A percentile compares a stretch with the other conserved stretches of the same genome.
These are phyloP conservation scores for Coryphaenoides rupestris DNA, from an alignment of 2,113 vertebrate genomes.

Conservation along the genomic window DNA sequence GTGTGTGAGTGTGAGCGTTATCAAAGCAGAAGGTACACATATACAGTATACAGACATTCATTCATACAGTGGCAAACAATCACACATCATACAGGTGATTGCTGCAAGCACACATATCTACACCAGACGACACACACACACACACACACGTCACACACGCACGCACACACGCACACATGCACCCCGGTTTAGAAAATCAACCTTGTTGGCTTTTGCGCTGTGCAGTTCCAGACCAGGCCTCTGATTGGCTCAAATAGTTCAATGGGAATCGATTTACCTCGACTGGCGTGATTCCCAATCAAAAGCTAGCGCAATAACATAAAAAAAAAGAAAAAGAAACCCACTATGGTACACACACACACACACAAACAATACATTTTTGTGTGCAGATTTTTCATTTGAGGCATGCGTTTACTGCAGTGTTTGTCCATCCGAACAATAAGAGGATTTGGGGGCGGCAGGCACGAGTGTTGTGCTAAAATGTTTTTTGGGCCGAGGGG, in stretches of 20 bases:
- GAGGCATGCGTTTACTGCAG: conserved; percentile 40
- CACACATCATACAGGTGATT: neutral
- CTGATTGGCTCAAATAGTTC: conserved; percentile 56
- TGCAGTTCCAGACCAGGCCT: conserved; percentile 32
- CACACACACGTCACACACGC: conserved; percentile 36
- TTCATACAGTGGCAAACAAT: conserved; percentile 23
- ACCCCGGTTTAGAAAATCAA: conserved; percentile 51
- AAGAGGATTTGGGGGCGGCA: conserved; percentile 53
- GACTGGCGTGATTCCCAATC: conserved; percentile 42
- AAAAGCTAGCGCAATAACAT: conserved; percentile 34
- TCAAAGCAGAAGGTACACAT: neutral
- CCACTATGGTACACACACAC: conserved; percentile 12
- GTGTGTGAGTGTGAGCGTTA: neutral
- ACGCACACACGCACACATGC: conserved; percentile 40
- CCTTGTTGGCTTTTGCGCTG: conserved; percentile 42
- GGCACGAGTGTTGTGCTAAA: conserved; percentile 45
- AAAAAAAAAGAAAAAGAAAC: conserved; percentile 15
- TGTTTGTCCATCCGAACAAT: conserved; percentile 60
- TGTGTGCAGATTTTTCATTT: conserved; percentile 42
- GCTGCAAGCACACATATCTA: neutral
- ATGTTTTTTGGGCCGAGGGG: neutral
- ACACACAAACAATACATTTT: conserved; percentile 4
- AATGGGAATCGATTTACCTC: conserved; percentile 49
- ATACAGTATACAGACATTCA: neutral
- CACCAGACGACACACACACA: conserved; percentile 9